Base-by-base conservation (phyloP, 1,140 invertebrate genomes). In the Delia radicum region DNA sequence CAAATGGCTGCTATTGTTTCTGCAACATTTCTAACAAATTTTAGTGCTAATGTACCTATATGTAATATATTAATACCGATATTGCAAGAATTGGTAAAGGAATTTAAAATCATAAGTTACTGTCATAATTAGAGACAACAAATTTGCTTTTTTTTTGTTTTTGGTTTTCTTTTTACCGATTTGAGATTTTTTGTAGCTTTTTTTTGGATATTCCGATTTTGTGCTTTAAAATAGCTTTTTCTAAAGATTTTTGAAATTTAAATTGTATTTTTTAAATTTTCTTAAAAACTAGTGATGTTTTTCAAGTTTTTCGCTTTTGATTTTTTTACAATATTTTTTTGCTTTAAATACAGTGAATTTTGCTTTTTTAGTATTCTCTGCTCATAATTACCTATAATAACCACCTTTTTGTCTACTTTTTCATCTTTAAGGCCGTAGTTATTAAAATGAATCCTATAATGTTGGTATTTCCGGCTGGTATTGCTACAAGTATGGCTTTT, bases 41-140 rank as follows among this genome's bases (percentile, higher is more conserved):
- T 96, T 79, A 92, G 92, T 0, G 93, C 92, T 10, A 96, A 96
- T 82, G 91, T 94, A 0, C 94, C 94, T 21, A 92, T 94, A 2
- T 93, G 94, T n/a, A 95, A 94, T 78, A 92, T 86, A 28, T 88
- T 95, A 3, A 85, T 95, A 71, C 94, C 94, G 0, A 91, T 96
- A 10, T 83, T 95, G 21, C 91, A 90, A 28, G 91, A 95, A 83
- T 90, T 95, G 90, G 93, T 84, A 83, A 74, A n/a, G n/a, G n/a
- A n/a, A n/a, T n/a, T n/a, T n/a, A n/a, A n/a, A n/a, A n/a, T n/a
- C n/a, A n/a, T n/a, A n/a, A n/a, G n/a, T n/a, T n/a, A n/a, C n/a
- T n/a, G n/a, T n/a, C n/a, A n/a, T n/a, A n/a, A n/a, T n/a, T n/a
- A n/a, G n/a, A n/a, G n/a, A n/a, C n/a, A n/a, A n/a, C n/a, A n/a